Evolutionary conservation across 2,888 invertebrate species (phyloP).

Genomic region (Nomada ferruginata): DNA sequence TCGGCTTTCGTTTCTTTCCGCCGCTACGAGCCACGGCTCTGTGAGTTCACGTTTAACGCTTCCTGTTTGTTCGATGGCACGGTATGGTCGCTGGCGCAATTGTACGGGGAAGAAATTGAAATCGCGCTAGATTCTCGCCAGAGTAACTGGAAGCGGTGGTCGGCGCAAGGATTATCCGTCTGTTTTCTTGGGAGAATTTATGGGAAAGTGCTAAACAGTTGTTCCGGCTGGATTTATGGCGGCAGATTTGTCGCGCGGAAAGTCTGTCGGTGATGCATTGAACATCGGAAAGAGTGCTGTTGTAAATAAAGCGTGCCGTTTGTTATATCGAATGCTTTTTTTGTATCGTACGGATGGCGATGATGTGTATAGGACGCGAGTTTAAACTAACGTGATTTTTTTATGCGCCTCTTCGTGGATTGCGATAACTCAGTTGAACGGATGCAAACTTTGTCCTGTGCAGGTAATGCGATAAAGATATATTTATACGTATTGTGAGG

Average conservation of each 20-base stretch:
- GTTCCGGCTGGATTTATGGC: constrained; percentile 43
- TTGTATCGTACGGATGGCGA: background rate
- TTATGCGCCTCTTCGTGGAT: background rate
- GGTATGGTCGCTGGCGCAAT: constrained; percentile 26
- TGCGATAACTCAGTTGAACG: background rate
- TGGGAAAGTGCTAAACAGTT: constrained; percentile 55
- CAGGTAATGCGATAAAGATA: no score
- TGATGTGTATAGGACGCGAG: no score
- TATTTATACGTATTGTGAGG: no score
- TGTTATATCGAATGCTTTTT: background rate
- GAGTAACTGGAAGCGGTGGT: no score
- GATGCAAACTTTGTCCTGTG: no score
- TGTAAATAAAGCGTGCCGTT: constrained; percentile 34
- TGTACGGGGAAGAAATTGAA: constrained; percentile 39
- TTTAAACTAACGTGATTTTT: background rate
- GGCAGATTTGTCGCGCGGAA: constrained; percentile 40
- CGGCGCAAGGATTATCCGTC: constrained; percentile 4
- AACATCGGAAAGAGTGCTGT: constrained; percentile 20
- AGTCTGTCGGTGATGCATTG: constrained; percentile 45
- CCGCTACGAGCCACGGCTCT: background rate
- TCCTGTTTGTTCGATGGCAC: constrained; percentile 1
- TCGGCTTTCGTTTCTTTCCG: background rate
- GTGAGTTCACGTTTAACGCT: constrained; percentile 9
- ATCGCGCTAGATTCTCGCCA: constrained; percentile 7
- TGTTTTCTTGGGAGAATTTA: constrained; percentile 33